Evolutionary conservation across 2,797 vertebrate genomes (phyloP), one percentile per base, ranked within the genome.

Genomic region (Danio aesculapii): DNA sequence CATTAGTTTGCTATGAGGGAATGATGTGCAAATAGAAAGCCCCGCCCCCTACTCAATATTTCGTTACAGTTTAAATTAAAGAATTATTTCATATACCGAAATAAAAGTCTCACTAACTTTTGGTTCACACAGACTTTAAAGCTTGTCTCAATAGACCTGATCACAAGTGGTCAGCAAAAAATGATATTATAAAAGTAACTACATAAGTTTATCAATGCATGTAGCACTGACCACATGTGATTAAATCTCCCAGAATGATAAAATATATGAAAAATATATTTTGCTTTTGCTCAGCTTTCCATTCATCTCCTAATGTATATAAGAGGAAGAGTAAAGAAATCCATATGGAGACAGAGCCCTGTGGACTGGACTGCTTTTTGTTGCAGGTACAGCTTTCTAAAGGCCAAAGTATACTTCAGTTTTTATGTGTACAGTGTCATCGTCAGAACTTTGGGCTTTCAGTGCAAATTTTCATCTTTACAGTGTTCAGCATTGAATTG

Each of bases 261-360:
- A 39, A 6, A 7, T 49, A 47, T 44, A 75, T 75, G 2, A 17
- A 17, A 73, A 11, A 11, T 8, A 1, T 0, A 11, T 69, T 10
- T 52, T 84, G 16, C 85, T 3, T 83, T 70, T 85, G 79, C 89
- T 68, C 89, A 99, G 98, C 98, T 85, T 99, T 99, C 90, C 98
- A 98, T 58, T 96, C 98, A 63, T 97, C 97, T 73, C 97, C 98
- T 85, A 99, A 97, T 84, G 96, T 98, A 88, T 99, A 98, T 92
- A 98, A 98, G 92, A 95, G 98, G 92, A 99, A 97, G 91, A 98
- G 91, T 87, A 96, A 97, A 91, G 98, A 99, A 92, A 97, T 97
- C 90, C 97, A 95, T 88, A 96, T 98, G 59, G 97, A 97, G 90
- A 96, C 95, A 1, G 97, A 99, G 11, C 97, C 97, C 0, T 99